These are phyloP conservation scores for Enteromius anoplus DNA, from an alignment of 2,797 vertebrate species.

Conservation along the genomic window DNA sequence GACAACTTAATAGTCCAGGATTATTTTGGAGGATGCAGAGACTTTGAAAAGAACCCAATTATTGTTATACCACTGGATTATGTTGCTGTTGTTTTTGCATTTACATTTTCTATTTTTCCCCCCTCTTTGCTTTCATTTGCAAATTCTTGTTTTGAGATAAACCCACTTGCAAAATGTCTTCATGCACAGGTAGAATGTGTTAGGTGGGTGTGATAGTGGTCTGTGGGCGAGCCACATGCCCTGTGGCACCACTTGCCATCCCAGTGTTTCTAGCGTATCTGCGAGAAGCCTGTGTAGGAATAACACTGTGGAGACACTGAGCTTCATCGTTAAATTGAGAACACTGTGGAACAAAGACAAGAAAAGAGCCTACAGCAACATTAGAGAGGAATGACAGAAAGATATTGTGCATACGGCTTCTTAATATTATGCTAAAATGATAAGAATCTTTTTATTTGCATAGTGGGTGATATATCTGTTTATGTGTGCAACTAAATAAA, in stretches of 20 bases:
- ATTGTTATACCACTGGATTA: neutral
- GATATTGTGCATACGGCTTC: neutral
- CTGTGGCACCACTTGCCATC: constrained; percentile 77
- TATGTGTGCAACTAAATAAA: neutral
- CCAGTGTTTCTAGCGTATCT: constrained; percentile 71
- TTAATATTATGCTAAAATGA: constrained; percentile 12
- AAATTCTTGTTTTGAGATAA: constrained; percentile 58
- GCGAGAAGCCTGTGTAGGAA: constrained; percentile 77
- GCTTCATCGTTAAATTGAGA: constrained; percentile 48
- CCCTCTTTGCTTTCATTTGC: neutral
- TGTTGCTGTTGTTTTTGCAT: neutral
- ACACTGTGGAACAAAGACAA: neutral
- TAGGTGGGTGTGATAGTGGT: constrained; percentile 72
- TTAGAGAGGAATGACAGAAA: constrained; percentile 31
- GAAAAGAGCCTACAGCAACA: constrained; percentile 46
- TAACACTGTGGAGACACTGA: constrained; percentile 72
- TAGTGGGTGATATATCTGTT: neutral
- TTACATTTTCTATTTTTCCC: neutral
- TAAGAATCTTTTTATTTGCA: neutral
- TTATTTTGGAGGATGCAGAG: constrained; percentile 11
- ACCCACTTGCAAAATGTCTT: constrained; percentile 71
- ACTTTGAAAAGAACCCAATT: neutral
- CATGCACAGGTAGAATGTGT: constrained; percentile 75
- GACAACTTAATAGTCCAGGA: constrained; percentile 43
- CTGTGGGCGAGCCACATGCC: constrained; percentile 54